Base-by-base conservation (phyloP, 1,140 invertebrate species). In the Latrodectus geometricus region DNA sequence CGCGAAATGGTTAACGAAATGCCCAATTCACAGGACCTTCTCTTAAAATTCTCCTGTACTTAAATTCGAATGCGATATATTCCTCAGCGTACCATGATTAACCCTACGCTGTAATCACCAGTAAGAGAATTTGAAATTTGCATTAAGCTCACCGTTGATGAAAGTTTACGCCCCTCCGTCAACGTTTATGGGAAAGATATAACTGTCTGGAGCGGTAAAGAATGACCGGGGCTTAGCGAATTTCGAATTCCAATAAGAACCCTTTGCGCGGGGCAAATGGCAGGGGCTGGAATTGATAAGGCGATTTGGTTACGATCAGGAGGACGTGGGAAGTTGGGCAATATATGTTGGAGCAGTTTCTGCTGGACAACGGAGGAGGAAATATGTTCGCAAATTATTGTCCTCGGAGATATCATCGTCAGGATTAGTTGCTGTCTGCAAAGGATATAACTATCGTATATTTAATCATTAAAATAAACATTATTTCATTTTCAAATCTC, bases 141-240 rank as follows among this genome's bases (percentile, higher is more conserved):
- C 77, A 79, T 68, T 79, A 79, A 79, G 66, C 76, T 50, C 54
- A 11, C 20, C 76, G n/a, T 68, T 68, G 74, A 76, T 56, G 21
- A 76, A 76, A 76, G 74, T 54, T 61, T 54, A 12, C 12, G 52
- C 23, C 74, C 12, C 15, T 15, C 17, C 48, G 11, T 9, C 15
- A 49, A n/a, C 48, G 35, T 50, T 73, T 73, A 23, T 17, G 15
- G 11, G 4, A 49, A 49, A 61, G 8, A 61, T 61, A 73, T 48
- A 56, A 20, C 54, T 76, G 17, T 20, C 54, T 14, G 21, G 20
- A 76, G 20, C 20, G 74, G 74, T 75, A 75, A 75, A 75, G 50
- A 75, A 75, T 50, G 74, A 50, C 14, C 21, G 21, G 52, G 15
- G 50, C 74, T 21, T 56, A 52, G 52, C 50, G 54, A 76, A 76